These are phyloP conservation scores for Rhodeus uyekii DNA, from an alignment of 2,797 vertebrate genomes.

Conservation along the genomic window DNA sequence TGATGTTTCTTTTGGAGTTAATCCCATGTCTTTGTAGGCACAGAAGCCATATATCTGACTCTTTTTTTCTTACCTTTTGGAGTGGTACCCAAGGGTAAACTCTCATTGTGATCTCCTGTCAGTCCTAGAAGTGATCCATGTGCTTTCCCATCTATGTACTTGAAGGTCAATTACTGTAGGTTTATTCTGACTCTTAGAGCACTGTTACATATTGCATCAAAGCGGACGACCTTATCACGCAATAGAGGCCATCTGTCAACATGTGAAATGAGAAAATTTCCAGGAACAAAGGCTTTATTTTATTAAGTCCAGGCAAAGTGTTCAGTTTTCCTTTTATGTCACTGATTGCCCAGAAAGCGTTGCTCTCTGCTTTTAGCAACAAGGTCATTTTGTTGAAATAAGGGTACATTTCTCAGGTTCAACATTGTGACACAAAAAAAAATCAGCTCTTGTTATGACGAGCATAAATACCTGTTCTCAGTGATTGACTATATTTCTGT, in stretches of 20 bases:
- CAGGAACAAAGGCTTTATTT: slow-evolving; percentile 20
- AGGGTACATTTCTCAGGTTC: slow-evolving; percentile 4
- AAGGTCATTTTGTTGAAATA: slow-evolving; percentile 15
- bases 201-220: slow-evolving; percentile 35
- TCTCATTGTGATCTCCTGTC: not conserved
- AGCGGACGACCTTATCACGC: not conserved
- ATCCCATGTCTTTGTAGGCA: not conserved
- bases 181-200: slow-evolving; percentile 15
- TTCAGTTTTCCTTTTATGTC: slow-evolving; percentile 22
- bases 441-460: slow-evolving; percentile 9
- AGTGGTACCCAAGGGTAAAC: slow-evolving; percentile 4
- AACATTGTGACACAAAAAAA: slow-evolving; percentile 15
- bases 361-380: not conserved
- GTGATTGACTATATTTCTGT: not conserved
- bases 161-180: slow-evolving; percentile 5
- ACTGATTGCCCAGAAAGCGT: slow-evolving; percentile 22
- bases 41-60: not conserved
- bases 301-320: not conserved
- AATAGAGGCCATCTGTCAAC: slow-evolving; percentile 3
- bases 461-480: slow-evolving; percentile 6
- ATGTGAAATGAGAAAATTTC: slow-evolving; percentile 1
- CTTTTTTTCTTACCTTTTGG: not conserved
- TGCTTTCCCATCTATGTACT: slow-evolving; percentile 8
- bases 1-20: not conserved
- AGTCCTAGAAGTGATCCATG: not conserved